Evolutionary conservation across 2,113 vertebrate genomes (phyloP).

Genomic region (Heterotis niloticus): DNA sequence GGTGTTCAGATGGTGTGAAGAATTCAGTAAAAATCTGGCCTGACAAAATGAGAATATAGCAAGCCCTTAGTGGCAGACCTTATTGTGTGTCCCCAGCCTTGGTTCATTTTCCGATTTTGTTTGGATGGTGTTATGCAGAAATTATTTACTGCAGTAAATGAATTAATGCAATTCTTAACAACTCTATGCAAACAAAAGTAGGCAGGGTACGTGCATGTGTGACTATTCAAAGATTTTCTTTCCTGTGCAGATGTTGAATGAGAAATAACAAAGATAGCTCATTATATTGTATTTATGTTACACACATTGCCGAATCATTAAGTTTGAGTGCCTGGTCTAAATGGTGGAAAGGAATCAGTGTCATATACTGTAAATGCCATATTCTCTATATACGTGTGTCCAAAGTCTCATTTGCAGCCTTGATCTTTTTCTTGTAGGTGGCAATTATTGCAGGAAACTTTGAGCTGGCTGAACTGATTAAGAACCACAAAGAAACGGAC

Average conservation of each 20-base stretch:
- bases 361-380: neutral
- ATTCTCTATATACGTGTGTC: neutral
- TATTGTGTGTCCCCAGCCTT: too few relatives aligned
- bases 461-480: constrained; percentile 92
- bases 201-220: neutral
- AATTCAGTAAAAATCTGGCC: too few relatives aligned
- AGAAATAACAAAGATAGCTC: too few relatives aligned
- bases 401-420: neutral
- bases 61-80: too few relatives aligned
- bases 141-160: too few relatives aligned
- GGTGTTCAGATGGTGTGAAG: too few relatives aligned
- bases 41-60: too few relatives aligned
- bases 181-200: neutral
- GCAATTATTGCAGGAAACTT: constrained; percentile 97
- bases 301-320: neutral
- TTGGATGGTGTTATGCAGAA: too few relatives aligned
- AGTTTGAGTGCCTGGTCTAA: neutral
- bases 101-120: too few relatives aligned
- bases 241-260: too few relatives aligned
- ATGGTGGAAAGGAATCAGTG: neutral
- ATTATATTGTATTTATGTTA: too few relatives aligned
- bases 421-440: constrained; percentile 67
- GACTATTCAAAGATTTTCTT: neutral
- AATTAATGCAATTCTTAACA: too few relatives aligned
- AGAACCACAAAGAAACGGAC: constrained; percentile 88